Percentiles rank a stretch among this genome's conserved stretches.
Evolutionary conservation across 2,797 vertebrate genomes (phyloP).

Genomic region (Chrosomus eos): DNA sequence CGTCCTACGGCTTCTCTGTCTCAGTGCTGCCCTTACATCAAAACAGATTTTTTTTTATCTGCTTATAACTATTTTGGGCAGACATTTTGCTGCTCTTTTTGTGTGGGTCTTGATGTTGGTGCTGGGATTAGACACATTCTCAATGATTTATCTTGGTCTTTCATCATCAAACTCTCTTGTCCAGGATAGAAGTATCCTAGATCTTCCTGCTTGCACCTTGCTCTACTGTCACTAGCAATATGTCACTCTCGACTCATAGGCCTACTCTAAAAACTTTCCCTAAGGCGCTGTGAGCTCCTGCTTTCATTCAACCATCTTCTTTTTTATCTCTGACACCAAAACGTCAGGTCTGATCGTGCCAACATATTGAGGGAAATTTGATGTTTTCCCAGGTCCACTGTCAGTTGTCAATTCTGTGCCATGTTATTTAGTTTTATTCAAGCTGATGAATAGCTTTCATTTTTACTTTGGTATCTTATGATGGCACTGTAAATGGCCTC

Average conservation of each 20-base stretch:
- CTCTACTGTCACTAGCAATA: neutral
- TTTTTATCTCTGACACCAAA: neutral
- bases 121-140: neutral
- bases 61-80: neutral
- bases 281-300: neutral
- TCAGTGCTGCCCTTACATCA: neutral
- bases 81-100: neutral
- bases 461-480: neutral
- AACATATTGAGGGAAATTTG: neutral
- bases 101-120: neutral
- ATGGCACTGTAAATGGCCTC: neutral
- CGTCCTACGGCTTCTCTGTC: neutral
- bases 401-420: neutral
- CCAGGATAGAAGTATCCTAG: neutral
- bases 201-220: neutral
- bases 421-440: neutral
- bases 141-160: neutral
- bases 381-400: neutral
- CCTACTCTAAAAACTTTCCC: neutral
- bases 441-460: neutral
- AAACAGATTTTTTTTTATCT: neutral
- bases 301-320: neutral
- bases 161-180: neutral
- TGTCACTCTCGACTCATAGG: neutral
- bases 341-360: neutral